Base-by-base conservation (phyloP, 2,113 vertebrate species). In the Galemys pyrenaicus region DNA sequence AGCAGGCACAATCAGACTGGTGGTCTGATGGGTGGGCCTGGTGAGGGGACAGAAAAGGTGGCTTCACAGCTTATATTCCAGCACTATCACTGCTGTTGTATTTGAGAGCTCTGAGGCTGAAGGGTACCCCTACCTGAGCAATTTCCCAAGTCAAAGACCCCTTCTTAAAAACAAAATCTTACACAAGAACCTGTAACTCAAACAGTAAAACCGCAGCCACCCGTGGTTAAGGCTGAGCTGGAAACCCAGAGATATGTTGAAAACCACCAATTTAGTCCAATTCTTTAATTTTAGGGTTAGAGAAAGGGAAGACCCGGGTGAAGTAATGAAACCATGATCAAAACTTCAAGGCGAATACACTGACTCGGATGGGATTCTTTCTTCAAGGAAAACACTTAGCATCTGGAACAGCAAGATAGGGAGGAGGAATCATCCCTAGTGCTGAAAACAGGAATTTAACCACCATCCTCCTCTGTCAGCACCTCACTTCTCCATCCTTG, bases 21-120 rank as follows among this genome's bases (percentile, higher is more conserved):
- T 20, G 56, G n/a, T 3, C 10, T 30, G 89, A 24, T 0, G 0
- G 44, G 67, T 2, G 37, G 37, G 51, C 1, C 3, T 3, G 4
- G 41, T 2, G 49, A n/a, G 24, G 15, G 22, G 1, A 20, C 17
- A 35, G 37, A n/a, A 5, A 44, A 19, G 51, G 49, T 2, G 19
- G 37, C 54, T 35, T 9, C 19, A 7, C n/a, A 3, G n/a, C 2
- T 51, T 24, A 6, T 15, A 39, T 51, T 7, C n/a, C 1, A 5
- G 46, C 30, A 12, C 5, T 2, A 7, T 13, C 19, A 1, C 4
- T 32, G 19, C n/a, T 26, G 3, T 0, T 2, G 41, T 24, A 37
- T 35, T 12, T 9, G 0, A n/a, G 37, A 16, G 26, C 32, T 60
- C 37, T 2, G 80, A 54, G 24, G 58, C 1, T 13, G 12, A 22